Percentiles rank a stretch among this genome's conserved stretches.
Evolutionary conservation across 2,888 invertebrate genomes (phyloP).

Genomic region (Andrena camellia): DNA sequence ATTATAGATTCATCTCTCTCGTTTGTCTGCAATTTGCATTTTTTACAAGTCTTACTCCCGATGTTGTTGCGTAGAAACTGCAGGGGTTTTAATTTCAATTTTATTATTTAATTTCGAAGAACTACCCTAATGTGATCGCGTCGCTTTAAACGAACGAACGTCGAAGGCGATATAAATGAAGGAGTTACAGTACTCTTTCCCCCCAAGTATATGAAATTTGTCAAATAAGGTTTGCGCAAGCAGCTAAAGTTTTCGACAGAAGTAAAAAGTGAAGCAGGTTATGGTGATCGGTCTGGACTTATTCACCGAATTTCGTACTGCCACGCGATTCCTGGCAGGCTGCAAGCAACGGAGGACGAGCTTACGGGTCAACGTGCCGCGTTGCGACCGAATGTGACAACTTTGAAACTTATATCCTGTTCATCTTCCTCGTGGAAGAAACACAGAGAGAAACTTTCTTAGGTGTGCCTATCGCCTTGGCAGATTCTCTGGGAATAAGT

Average conservation of each 20-base stretch:
- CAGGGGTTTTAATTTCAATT: not conserved
- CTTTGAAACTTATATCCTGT: conserved; percentile 49
- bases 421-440: conserved; percentile 21
- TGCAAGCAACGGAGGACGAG: not conserved
- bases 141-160: too few relatives aligned
- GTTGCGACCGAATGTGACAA: conserved; percentile 36
- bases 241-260: not conserved
- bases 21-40: not conserved
- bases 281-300: conserved; percentile 19
- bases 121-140: not conserved
- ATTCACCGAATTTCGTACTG: conserved; percentile 20
- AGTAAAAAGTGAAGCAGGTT: not conserved
- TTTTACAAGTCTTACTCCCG: not conserved
- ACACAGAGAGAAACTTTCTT: conserved; percentile 24
- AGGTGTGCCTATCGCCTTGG: conserved; percentile 39
- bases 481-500: conserved; percentile 33
- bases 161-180: not conserved
- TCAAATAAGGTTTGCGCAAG: too few relatives aligned
- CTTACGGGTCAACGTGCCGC: conserved; percentile 33
- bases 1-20: too few relatives aligned
- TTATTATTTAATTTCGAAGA: not conserved
- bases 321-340: not conserved
- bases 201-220: too few relatives aligned
- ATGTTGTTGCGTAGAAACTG: not conserved
- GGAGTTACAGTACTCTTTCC: too few relatives aligned